phyloP scores from a whole-genome alignment of 2,113 vertebrate species.

The Eira barbara region DNA sequence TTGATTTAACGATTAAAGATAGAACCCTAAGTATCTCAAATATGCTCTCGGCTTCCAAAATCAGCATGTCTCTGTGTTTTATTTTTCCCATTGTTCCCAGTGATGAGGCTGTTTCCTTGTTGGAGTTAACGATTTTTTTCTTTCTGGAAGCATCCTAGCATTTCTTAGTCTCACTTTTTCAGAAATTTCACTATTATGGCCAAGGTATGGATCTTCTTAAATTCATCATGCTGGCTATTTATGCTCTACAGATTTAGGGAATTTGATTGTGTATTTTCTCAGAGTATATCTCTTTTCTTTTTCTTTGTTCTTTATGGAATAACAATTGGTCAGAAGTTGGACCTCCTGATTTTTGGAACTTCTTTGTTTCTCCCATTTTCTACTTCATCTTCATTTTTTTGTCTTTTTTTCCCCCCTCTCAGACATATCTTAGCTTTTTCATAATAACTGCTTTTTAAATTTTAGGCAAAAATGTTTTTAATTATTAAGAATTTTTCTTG shows the following conservation, averaged over 20 bases:
- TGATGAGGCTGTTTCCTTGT: neutral
- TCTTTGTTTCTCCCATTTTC: neutral
- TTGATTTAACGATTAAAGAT: neutral
- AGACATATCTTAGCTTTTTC: neutral
- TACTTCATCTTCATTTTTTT: neutral
- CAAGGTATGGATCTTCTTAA: neutral
- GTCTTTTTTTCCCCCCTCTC: neutral
- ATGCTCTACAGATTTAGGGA: neutral
- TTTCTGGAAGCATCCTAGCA: neutral
- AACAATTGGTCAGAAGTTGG: neutral
- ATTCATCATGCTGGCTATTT: neutral
- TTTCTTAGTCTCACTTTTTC: neutral
- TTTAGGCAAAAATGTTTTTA: neutral
- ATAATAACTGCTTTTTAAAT: neutral
- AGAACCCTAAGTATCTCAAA: neutral
- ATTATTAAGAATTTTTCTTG: conserved; percentile 3
- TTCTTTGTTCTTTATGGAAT: neutral
- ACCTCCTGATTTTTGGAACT: neutral
- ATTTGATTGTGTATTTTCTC: neutral
- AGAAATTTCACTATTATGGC: neutral
- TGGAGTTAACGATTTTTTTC: neutral
- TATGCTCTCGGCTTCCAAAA: neutral
- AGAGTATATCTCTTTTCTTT: neutral
- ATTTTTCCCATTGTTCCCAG: neutral
- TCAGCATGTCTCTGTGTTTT: neutral